Evolutionary conservation across 2,113 vertebrate genomes (phyloP).

Genomic region (Cryptotis parvus): DNA sequence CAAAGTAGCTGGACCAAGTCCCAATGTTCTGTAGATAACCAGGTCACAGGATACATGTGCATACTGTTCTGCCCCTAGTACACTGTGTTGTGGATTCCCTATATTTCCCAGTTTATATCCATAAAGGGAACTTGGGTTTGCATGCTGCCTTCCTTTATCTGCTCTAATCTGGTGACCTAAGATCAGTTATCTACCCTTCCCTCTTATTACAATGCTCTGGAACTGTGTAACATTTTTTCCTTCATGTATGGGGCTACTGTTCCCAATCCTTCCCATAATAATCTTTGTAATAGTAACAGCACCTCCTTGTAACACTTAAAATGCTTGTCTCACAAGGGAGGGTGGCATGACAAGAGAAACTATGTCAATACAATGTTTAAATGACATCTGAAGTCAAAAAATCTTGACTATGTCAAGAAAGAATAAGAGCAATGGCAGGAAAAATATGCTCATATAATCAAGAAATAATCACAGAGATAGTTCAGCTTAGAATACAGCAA

Average conservation of each 20-base stretch:
- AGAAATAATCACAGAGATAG: not conserved
- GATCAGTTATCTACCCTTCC: slow-evolving; percentile 64
- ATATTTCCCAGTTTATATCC: slow-evolving; percentile 77
- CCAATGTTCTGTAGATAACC: slow-evolving; percentile 87
- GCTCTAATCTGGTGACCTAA: slow-evolving; percentile 75
- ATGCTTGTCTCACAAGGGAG: slow-evolving; percentile 74
- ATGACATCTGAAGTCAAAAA: slow-evolving; percentile 51
- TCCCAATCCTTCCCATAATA: slow-evolving; percentile 54
- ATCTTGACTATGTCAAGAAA: slow-evolving; percentile 65
- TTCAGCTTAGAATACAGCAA: slow-evolving; percentile 55
- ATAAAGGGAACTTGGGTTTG: slow-evolving; percentile 53
- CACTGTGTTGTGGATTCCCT: slow-evolving; percentile 81
- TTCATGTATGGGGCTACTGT: slow-evolving; percentile 61
- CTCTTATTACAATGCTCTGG: slow-evolving; percentile 58
- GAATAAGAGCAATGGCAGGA: slow-evolving; percentile 39
- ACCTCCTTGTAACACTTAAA: slow-evolving; percentile 76
- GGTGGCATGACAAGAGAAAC: slow-evolving; percentile 65
- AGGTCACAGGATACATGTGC: slow-evolving; percentile 87
- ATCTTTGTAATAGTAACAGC: slow-evolving; percentile 77
- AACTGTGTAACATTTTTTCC: slow-evolving; percentile 65
- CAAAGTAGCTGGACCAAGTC: slow-evolving; percentile 85
- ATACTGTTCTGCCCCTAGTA: slow-evolving; percentile 82
- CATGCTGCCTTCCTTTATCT: slow-evolving; percentile 69
- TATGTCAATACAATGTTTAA: slow-evolving; percentile 76
- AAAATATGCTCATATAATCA: slow-evolving; percentile 38